phyloP scores from a whole-genome alignment of 2,888 invertebrate genomes.

The Dolomedes plantarius region DNA sequence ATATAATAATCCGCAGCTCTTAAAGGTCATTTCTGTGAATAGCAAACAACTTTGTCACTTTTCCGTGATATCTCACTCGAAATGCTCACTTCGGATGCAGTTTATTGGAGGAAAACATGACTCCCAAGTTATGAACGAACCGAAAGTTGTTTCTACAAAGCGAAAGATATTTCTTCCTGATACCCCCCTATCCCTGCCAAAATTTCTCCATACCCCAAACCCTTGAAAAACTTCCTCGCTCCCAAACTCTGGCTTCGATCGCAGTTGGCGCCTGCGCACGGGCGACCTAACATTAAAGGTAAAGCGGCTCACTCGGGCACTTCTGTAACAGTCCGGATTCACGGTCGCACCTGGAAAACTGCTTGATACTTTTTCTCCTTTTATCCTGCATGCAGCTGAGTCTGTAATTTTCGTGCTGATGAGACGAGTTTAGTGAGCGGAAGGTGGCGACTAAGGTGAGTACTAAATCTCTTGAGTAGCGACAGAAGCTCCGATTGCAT shows the following conservation, averaged over 20 bases:
- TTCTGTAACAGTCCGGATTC: background rate
- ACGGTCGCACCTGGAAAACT: background rate
- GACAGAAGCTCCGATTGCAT: too few relatives aligned
- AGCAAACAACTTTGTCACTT: too few relatives aligned
- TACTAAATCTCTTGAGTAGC: too few relatives aligned
- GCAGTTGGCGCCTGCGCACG: background rate
- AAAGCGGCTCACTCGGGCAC: background rate
- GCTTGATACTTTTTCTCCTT: background rate
- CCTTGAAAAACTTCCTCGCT: background rate
- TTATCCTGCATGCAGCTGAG: background rate
- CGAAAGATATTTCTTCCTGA: too few relatives aligned
- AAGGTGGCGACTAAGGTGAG: background rate
- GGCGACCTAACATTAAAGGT: background rate
- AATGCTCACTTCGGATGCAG: too few relatives aligned
- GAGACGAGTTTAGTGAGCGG: background rate
- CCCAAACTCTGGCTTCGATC: slow-evolving; percentile 2
- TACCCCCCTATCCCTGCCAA: too few relatives aligned
- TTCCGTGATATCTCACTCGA: too few relatives aligned
- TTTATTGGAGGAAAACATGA: too few relatives aligned
- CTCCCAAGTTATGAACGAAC: too few relatives aligned
- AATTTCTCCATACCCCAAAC: background rate
- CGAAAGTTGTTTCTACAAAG: too few relatives aligned
- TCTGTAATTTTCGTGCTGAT: background rate
- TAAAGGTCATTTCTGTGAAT: too few relatives aligned
- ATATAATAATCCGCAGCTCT: too few relatives aligned